Base-by-base conservation (phyloP, 2,888 invertebrate species). In the Omphaloscelis lunosa region DNA sequence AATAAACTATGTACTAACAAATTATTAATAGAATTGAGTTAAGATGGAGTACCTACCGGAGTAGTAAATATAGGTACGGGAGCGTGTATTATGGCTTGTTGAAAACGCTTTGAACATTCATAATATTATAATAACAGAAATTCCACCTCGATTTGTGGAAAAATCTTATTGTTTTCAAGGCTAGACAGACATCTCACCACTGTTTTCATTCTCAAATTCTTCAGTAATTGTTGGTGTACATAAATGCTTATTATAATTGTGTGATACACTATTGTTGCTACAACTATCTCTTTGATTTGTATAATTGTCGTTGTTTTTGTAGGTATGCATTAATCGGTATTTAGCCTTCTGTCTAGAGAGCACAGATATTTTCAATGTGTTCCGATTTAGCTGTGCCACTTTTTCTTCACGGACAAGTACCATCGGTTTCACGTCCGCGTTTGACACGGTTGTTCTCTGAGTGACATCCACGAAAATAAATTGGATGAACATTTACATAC, bases 341-440 rank as follows among this genome's bases (percentile, higher is more conserved):
- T 72, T 41, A 56, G 53, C 39, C 45, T 73, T 27, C 15, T 34
- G 69, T 69, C 48, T 62, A 68, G 61, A 67, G 41, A 53, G 29
- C 34, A 48, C 41, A 84, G 58, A 78, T 80, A 77, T 76, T 78
- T 88, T 74, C 62, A 76, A 75, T 65, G 83, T 71, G 76, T 83
- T 85, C 88, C 72, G 69, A 77, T 87, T 83, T 86, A 86, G 83
- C 65, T 85, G 87, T 79, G 70, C 85, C 51, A 85, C 71, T 78
- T 87, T 82, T 87, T 79, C 79, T 71, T 74, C 73, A 72, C 62
- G 65, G 77, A 68, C 62, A 79, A 29, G 62, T 63, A 72, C 85
- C 70, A 74, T 74, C 56, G 41, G 75, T 48, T 77, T 72, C 39
- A 69, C 23, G 72, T 72, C 17, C 61, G 45, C 58, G 51, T 69